Percentiles rank a stretch among this genome's conserved stretches.
Evolutionary conservation across 2,113 vertebrate species (phyloP).

Genomic region (Leptosomus discolor): DNA sequence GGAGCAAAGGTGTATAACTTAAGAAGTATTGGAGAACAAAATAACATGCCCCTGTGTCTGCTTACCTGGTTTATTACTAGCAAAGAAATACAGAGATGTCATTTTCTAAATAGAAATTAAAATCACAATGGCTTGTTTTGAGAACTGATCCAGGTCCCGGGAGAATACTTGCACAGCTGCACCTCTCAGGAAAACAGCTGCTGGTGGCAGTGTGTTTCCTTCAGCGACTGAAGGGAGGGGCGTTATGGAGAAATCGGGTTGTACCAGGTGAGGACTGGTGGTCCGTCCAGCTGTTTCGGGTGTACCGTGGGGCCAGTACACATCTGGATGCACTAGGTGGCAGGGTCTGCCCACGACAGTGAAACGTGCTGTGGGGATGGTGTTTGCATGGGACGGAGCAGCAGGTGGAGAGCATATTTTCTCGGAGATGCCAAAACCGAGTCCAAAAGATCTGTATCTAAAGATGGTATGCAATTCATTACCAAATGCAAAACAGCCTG

Average conservation of each 20-base stretch:
- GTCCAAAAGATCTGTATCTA: constrained; percentile 52
- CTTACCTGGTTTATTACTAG: not conserved
- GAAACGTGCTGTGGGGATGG: not conserved
- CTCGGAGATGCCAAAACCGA: not conserved
- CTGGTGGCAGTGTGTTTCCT: not conserved
- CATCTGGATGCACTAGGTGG: constrained; percentile 61
- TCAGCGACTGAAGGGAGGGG: not conserved
- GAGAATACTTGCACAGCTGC: not conserved
- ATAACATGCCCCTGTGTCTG: not conserved
- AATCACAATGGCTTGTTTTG: not conserved
- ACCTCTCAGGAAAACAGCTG: not conserved
- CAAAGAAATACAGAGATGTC: not conserved
- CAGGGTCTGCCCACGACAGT: constrained; percentile 11
- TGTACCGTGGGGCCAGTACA: not conserved
- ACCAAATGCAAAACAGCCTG: constrained; percentile 48
- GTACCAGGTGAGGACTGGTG: not conserved
- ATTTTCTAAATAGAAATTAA: not conserved
- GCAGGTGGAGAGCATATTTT: constrained; percentile 49
- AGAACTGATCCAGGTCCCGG: not conserved
- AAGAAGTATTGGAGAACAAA: not conserved
- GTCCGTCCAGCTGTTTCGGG: not conserved
- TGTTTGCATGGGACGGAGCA: not conserved
- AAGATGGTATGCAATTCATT: constrained; percentile 50
- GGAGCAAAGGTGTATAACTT: not conserved
- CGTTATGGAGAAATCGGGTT: not conserved